phyloP scores from a whole-genome alignment of 2,888 invertebrate species.

The Ophion obscuratus region DNA sequence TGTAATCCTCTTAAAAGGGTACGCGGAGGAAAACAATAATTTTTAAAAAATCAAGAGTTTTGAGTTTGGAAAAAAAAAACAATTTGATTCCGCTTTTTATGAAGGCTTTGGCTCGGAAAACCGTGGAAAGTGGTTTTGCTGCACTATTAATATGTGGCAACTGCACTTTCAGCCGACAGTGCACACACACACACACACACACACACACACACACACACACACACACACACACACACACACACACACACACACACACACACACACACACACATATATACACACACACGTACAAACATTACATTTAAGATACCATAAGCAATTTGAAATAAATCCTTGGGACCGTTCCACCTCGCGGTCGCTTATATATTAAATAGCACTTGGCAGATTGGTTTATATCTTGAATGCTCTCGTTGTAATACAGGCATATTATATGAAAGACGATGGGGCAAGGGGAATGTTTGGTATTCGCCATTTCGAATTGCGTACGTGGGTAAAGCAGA shows the following conservation, averaged over 20 bases:
- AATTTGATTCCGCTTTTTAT: not conserved
- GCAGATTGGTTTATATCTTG: slow-evolving; percentile 66
- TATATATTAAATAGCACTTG: slow-evolving; percentile 70
- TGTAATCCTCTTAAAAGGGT: not conserved
- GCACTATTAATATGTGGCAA: not conserved
- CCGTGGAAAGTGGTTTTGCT: not conserved
- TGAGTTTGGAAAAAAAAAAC: not conserved
- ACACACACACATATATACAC: not conserved
- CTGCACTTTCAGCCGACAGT: not conserved
- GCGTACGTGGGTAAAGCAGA: slow-evolving; percentile 13
- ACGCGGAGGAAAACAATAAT: not conserved
- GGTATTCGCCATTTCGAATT: slow-evolving; percentile 34
- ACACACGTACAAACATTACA: slow-evolving; percentile 3
- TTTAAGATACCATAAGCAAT: slow-evolving; percentile 62
- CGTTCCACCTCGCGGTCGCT: slow-evolving; percentile 62
- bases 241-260: not conserved
- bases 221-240: not conserved
- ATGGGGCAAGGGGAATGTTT: not conserved
- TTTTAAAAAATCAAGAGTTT: not conserved
- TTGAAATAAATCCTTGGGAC: slow-evolving; percentile 65
- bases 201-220: not conserved
- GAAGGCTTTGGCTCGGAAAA: not conserved
- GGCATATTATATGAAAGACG: slow-evolving; percentile 39
- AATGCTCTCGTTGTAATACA: slow-evolving; percentile 55
- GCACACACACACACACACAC: not conserved